A percentile compares a stretch with the other conserved stretches of the same genome.
Evolutionary conservation across 2,888 invertebrate genomes (phyloP).

Genomic region (Autographa gamma): DNA sequence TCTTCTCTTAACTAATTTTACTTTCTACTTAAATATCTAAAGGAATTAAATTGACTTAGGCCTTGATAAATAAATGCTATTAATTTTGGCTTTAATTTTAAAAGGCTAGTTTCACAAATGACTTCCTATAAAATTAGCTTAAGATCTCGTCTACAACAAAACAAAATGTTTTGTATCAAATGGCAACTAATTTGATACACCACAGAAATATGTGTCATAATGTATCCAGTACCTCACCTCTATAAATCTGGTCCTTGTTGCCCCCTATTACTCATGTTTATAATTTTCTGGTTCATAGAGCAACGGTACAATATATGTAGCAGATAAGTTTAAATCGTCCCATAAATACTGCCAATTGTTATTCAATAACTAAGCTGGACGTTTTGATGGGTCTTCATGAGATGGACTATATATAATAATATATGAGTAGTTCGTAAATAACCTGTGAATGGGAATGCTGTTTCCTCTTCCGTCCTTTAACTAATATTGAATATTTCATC

Average conservation of each 20-base stretch:
- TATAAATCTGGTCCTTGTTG: background rate
- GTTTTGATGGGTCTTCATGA: background rate
- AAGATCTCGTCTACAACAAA: too few relatives aligned
- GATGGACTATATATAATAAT: background rate
- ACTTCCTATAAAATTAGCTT: too few relatives aligned
- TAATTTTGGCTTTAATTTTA: too few relatives aligned
- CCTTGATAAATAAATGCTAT: too few relatives aligned
- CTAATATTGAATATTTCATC: slow-evolving; percentile 5
- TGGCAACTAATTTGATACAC: background rate
- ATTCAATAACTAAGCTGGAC: background rate
- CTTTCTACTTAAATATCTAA: too few relatives aligned
- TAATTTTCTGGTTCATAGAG: slow-evolving; percentile 4
- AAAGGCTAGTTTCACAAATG: too few relatives aligned
- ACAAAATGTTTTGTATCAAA: background rate
- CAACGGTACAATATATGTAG: background rate
- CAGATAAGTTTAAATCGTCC: background rate
- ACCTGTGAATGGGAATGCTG: background rate
- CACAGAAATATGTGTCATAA: background rate
- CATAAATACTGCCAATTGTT: background rate
- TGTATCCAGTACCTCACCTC: background rate
- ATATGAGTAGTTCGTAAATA: background rate
- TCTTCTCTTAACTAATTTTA: too few relatives aligned
- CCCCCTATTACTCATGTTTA: slow-evolving; percentile 1
- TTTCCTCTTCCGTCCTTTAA: background rate
- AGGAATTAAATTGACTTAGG: too few relatives aligned